Base-by-base conservation (phyloP, 2,113 vertebrate species). In the Craseonycteris thonglongyai region DNA sequence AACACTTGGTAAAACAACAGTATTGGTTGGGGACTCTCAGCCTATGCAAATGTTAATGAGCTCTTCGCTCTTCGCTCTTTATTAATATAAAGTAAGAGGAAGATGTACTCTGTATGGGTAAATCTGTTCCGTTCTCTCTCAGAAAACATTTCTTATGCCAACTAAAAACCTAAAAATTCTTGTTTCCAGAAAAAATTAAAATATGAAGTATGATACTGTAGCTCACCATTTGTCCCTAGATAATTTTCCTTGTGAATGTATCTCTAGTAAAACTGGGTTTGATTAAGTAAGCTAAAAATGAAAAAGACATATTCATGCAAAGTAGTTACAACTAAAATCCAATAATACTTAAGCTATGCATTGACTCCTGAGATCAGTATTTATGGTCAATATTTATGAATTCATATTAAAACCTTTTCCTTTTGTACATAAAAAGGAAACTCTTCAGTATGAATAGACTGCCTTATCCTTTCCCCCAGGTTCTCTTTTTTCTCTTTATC, bases 401-500 rank as follows among this genome's bases (percentile, higher is more conserved):
- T 68, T 94, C 69, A 90, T 65, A 93, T 78, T 74, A 80, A 83
- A 91, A 78, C 3, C 8, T 30, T 65, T 72, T 86, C 38, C 86
- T 91, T 83, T 96, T 93, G 74, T 38, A 28, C 63, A 61, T 88
- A 33, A 66, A 95, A 93, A 76, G 45, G 49, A 88, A 94, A 93
- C 68, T 69, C 51, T 59, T 93, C 88, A 78, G 80, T 59, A 54
- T 68, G 80, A 97, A 93, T 65, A 76, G 83, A 88, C 24, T 74
- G 61, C 49, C 35, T 68, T 81, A 54, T 91, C 56, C 74, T 74
- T 88, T 63, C 61, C 45, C 47, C 33, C 82, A 59, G 76, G 33
- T 30, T 86, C 88, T 78, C 71, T 94, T 80, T 86, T 81, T 75
- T 82, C 76, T 96, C 49, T 96, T 94, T 84, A 94, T 68, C 88